Conservation (phyloP, 2,113 vertebrate species). For the Myotis davidii region DNA sequence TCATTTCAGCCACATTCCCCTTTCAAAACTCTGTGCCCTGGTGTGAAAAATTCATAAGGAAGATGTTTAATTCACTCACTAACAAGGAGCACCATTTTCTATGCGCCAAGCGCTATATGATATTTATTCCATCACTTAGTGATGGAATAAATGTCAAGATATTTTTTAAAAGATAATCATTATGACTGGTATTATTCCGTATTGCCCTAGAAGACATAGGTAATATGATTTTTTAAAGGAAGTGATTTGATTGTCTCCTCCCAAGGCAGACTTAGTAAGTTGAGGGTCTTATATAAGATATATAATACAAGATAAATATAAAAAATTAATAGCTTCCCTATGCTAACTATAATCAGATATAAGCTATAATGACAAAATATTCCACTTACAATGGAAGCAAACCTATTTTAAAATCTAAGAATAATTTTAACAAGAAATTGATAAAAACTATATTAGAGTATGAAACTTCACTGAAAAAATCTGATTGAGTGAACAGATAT, state of each 20-base stretch:
- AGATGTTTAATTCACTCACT: constrained; percentile 5
- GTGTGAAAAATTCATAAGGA: neutral
- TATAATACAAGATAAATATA: neutral
- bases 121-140: neutral
- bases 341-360: neutral
- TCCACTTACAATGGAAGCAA: neutral
- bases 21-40: neutral
- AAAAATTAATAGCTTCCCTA: constrained; percentile 13
- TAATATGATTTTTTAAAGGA: neutral
- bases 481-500: neutral
- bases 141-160: neutral
- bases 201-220: neutral
- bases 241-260: neutral
- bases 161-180: neutral
- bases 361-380: neutral
- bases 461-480: constrained; percentile 21
- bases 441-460: constrained; percentile 3
- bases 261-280: neutral
- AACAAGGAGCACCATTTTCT: neutral
- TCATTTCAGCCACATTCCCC: neutral
- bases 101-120: neutral
- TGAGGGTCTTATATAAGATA: neutral
- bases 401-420: neutral
- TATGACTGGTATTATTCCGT: neutral
- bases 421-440: constrained; percentile 18